A percentile compares a stretch with the other conserved stretches of the same genome.
phyloP scores from a whole-genome alignment of 2,888 invertebrate genomes.

The Amblyjoppa proteus region DNA sequence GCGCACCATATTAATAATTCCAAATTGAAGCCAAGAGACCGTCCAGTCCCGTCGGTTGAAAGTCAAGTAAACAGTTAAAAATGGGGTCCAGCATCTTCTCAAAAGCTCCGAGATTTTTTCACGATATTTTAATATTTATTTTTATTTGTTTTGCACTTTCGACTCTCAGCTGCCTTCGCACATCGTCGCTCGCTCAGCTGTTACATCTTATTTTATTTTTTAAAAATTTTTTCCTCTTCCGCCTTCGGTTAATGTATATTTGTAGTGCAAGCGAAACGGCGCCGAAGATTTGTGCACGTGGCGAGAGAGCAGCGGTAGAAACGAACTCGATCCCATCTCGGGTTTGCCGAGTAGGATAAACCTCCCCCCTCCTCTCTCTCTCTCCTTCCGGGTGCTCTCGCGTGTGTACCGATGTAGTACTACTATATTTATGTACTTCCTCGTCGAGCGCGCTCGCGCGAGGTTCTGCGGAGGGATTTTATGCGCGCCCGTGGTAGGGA shows the following conservation, averaged over 20 bases:
- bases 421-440: constrained; percentile 57
- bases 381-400: constrained; percentile 1
- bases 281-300: background rate
- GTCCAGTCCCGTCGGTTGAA: too few relatives aligned
- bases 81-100: too few relatives aligned
- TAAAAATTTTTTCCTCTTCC: background rate
- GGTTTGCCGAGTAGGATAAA: constrained; percentile 41
- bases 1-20: too few relatives aligned
- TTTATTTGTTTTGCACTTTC: background rate
- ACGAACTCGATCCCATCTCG: constrained; percentile 61
- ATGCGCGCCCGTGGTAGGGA: background rate
- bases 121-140: background rate
- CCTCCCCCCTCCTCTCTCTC: background rate
- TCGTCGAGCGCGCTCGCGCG: constrained; percentile 53
- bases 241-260: background rate
- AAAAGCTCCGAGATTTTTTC: background rate
- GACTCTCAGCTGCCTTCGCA: background rate
- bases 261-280: background rate
- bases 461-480: background rate
- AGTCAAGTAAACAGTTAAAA: too few relatives aligned
- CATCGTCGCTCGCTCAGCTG: background rate
- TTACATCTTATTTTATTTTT: background rate
- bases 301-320: background rate
- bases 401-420: constrained; percentile 42
- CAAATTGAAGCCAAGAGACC: too few relatives aligned